These are phyloP conservation scores for Tragelaphus scriptus DNA, from an alignment of 2,113 vertebrate genomes.

Conservation along the genomic window DNA sequence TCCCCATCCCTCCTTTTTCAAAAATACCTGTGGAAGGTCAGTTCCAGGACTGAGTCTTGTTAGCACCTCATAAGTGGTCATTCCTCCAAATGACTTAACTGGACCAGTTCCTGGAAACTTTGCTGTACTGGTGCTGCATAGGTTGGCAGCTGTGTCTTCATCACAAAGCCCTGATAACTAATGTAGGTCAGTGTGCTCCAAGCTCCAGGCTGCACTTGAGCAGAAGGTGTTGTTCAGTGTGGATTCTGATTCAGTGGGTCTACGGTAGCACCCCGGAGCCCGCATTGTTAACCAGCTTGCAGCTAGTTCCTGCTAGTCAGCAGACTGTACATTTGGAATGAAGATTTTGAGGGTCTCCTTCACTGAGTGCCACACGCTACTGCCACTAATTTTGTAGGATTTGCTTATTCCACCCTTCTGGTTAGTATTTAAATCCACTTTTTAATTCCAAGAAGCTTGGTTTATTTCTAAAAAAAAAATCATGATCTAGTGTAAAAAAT, in stretches of 20 bases:
- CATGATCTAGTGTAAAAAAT: not conserved
- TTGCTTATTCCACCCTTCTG: not conserved
- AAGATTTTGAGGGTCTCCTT: not conserved
- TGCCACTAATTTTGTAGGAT: not conserved
- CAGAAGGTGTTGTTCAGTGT: not conserved
- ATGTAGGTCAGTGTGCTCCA: not conserved
- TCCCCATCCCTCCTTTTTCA: not conserved
- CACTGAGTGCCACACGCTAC: rapidly evolving
- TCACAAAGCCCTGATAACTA: not conserved
- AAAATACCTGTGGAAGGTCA: not conserved
- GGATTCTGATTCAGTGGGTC: not conserved
- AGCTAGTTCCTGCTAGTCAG: not conserved
- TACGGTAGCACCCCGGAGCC: rapidly evolving
- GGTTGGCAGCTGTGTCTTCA: not conserved
- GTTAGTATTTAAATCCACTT: not conserved
- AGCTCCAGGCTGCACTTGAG: rapidly evolving
- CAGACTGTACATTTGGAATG: rapidly evolving
- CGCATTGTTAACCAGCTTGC: not conserved
- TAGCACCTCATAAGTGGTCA: not conserved
- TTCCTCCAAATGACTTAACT: not conserved
- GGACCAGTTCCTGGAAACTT: not conserved
- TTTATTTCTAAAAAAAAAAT: not conserved
- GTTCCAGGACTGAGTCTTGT: not conserved
- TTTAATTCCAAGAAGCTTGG: not conserved
- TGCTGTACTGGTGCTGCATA: rapidly evolving